Base-by-base conservation (phyloP, 1,140 invertebrate genomes). In the Dryas iulia region DNA sequence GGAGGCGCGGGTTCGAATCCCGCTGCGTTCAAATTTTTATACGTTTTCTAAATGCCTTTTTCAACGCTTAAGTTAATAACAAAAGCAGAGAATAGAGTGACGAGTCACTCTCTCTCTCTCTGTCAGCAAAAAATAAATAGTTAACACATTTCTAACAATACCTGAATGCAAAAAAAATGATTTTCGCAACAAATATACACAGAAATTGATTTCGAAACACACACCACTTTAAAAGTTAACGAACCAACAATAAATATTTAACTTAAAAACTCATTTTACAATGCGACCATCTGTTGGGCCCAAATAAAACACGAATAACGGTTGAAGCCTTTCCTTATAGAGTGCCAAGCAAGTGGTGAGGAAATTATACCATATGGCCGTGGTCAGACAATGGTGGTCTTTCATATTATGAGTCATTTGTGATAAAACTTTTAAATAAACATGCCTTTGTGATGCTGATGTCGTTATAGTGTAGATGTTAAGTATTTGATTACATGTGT, bases 261-360 rank as follows among this genome's bases (percentile, higher is more conserved):
- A 47, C 0, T 47, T 21, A 14, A 47, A n/a, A 26, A 52, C 5
- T n/a, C 2, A 23, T 57, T 63, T 31, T 30, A 66, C 63, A 66
- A 66, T 39, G 39, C 25, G 25, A 52, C 63, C 67, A 75, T 72
- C 58, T 68, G 71, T 76, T 66, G 57, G 14, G 39, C 10, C 35
- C 35, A 62, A 62, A 62, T 62, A 62, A 62, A 62, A 62, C 33
- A 39, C 59, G 39, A 26, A 26, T 62, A 62, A 62, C 59, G 59
- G 59, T 62, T 11, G 24, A 10, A 47, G 39, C 7, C 39, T 47
- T 21, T 7, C 39, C 39, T 47, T 47, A 47, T 47, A 47, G 14
- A 47, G 18, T 21, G 18, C 39, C 14, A 47, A 18, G 21, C 39
- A 47, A 47, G 39, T 47, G 39, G 18, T 47, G 21, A 47, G 39